Percentiles rank a stretch among this genome's conserved stretches.
Evolutionary conservation across 2,888 invertebrate genomes (phyloP).

Genomic region (Tipula lateralis): DNA sequence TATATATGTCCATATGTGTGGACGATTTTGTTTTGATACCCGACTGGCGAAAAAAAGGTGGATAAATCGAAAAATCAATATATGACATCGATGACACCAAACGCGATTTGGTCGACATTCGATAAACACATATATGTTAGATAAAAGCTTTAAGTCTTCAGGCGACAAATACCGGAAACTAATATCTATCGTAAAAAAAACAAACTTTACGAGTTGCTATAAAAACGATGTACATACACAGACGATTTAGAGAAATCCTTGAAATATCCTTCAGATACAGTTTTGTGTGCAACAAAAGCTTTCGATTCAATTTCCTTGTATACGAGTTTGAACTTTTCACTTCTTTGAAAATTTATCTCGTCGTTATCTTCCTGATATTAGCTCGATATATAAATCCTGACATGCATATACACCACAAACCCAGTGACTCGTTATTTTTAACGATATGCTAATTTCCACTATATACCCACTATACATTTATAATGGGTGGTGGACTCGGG

Average conservation of each 20-base stretch:
- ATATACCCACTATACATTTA: background rate
- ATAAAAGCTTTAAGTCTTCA: background rate
- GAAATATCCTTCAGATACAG: background rate
- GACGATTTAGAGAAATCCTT: background rate
- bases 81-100: too few relatives aligned
- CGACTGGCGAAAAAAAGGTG: background rate
- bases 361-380: background rate
- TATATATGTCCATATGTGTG: too few relatives aligned
- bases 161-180: constrained; percentile 1
- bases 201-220: background rate
- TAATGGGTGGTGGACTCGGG: background rate
- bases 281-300: background rate
- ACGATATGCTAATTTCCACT: background rate
- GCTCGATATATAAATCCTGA: background rate
- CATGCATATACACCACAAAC: background rate
- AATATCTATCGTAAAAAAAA: background rate
- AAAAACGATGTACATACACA: background rate
- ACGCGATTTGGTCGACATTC: background rate
- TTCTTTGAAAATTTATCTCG: background rate
- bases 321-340: background rate
- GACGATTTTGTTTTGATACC: too few relatives aligned
- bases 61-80: background rate
- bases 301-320: background rate
- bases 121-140: too few relatives aligned
- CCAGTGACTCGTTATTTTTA: background rate